These are phyloP conservation scores for Margarornis squamiger DNA, from an alignment of 2,797 vertebrate species.

Conservation along the genomic window DNA sequence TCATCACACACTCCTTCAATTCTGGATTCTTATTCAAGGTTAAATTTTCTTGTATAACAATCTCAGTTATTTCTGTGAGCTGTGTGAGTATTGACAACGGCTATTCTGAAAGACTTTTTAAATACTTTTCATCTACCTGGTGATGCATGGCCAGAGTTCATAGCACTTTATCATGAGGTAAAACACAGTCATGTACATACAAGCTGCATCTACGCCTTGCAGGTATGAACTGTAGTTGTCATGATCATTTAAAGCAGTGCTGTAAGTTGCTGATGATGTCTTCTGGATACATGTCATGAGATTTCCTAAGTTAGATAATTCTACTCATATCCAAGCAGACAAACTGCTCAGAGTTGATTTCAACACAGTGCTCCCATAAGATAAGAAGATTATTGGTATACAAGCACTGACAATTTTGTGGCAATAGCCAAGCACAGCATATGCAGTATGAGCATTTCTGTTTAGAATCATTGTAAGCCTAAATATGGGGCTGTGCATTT, in stretches of 20 bases:
- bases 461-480: not conserved
- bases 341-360: not conserved
- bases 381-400: not conserved
- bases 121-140: not conserved
- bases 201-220: not conserved
- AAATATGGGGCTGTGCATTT: not conserved
- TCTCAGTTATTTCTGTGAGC: not conserved
- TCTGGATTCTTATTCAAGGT: not conserved
- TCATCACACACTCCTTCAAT: not conserved
- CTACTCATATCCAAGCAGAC: not conserved
- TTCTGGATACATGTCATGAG: not conserved
- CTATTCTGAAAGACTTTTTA: not conserved
- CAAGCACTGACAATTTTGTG: not conserved
- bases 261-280: not conserved
- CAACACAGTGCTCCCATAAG: not conserved
- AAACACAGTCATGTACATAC: not conserved
- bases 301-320: not conserved
- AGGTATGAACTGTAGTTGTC: not conserved
- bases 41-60: not conserved
- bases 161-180: not conserved
- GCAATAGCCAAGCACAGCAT: not conserved
- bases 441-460: not conserved
- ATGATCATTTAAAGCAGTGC: not conserved
- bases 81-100: not conserved
- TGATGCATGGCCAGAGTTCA: not conserved